Base-by-base conservation (phyloP, 2,113 vertebrate genomes). In the Oncorhynchus keta region DNA sequence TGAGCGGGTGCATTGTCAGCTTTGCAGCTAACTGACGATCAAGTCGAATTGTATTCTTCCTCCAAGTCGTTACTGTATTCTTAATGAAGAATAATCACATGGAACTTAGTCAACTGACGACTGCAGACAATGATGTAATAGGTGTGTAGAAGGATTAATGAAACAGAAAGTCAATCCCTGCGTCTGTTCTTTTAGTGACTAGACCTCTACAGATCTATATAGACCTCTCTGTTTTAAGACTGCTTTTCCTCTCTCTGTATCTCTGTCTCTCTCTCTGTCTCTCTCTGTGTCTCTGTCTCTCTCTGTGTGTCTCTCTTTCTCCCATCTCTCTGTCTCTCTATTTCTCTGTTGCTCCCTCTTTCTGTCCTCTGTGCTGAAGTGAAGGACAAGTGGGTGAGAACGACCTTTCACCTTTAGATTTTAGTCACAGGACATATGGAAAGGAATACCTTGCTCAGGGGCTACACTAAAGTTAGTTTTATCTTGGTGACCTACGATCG, bases 151-250 rank as follows among this genome's bases (percentile, higher is more conserved):
- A 0, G 14, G 13, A 51, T 51, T 51, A 1, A 16, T 51, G 49
- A 51, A 13, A 16, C 49, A 51, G 49, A 0, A 51, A 51, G 49
- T 45, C 59, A 26, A 26, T 48, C 28, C 68, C 81, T 88, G 76
- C 88, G 90, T 70, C 22, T 71, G 57, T 64, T 79, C 32, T 79
- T 81, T 87, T 84, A 83, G 57, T 72, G 59, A 73, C 24, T 75
- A 73, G 59, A 73, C 6, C 45, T 80, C 81, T 66, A 77, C 69
- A 32, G 73, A 28, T 74, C 73, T 59, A 65, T 51, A 51, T 51
- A 16, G 49, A 51, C 49, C 57, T n/a, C 51, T 81, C 75, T 78
- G 77, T 78, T 84, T 81, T 83, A 80, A 81, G 77, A 74, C 68
- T 57, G 72, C 55, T 51, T 3, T 51, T 18, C 30, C 26, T 61